Evolutionary conservation across 2,113 vertebrate species (phyloP).

Genomic region (Paralichthys olivaceus): DNA sequence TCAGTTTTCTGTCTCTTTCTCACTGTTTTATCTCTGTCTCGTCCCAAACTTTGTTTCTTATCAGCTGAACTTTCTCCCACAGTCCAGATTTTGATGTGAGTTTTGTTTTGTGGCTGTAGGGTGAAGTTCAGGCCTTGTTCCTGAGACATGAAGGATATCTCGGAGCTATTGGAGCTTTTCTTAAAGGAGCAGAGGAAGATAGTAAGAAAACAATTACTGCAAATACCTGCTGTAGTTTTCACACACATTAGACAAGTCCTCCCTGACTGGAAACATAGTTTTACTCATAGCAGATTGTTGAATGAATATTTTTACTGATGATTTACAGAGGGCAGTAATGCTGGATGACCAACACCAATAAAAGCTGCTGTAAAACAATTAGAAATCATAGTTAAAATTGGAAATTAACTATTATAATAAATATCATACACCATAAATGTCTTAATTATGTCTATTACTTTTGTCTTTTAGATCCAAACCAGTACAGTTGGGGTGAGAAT

Average conservation of each 20-base stretch:
- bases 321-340: not conserved
- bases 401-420: too few relatives aligned
- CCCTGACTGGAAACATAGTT: too few relatives aligned
- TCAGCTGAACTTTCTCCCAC: not conserved
- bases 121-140: slow-evolving; percentile 98
- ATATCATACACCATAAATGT: not conserved
- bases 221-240: not conserved
- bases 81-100: not conserved
- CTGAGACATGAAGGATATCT: slow-evolving; percentile 98
- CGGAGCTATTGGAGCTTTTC: slow-evolving; percentile 96
- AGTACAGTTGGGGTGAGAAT: slow-evolving; percentile 99
- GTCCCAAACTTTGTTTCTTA: not conserved
- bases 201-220: slow-evolving; percentile 84
- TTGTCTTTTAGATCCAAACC: slow-evolving; percentile 90
- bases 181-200: slow-evolving; percentile 98
- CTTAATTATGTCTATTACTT: not conserved
- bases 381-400: too few relatives aligned
- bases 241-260: too few relatives aligned
- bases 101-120: slow-evolving; percentile 79
- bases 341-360: not conserved
- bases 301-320: slow-evolving; percentile 3
- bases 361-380: too few relatives aligned
- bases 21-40: not conserved
- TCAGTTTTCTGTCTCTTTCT: not conserved
- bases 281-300: not conserved